Evolutionary conservation across 2,797 vertebrate genomes (phyloP), one percentile per base, ranked within the genome.

Genomic region (Ptychadena robeensis): DNA sequence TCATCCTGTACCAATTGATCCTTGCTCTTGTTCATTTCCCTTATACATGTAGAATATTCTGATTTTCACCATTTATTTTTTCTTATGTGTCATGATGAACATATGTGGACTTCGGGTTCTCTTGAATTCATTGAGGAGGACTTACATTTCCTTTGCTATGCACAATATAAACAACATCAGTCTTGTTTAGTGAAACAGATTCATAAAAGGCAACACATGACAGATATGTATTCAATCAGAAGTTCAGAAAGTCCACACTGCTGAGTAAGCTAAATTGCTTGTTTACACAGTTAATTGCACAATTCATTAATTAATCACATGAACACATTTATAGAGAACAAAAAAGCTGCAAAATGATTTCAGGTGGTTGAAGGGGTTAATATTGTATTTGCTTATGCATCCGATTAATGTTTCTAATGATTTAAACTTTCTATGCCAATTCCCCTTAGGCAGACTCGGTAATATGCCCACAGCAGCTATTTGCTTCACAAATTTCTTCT

Each of bases 131-230:
- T 61, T 61, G 59, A 37, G 31, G 32, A 73, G 32, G 57, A 40
- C 10, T 18, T 67, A 22, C 48, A 65, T 32, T 66, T 65, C 37
- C 74, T 66, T 7, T 44, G 68, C 35, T 64, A 69, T 71, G 67
- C 35, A 63, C 28, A 65, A 73, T 32, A 67, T 35, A 73, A 73
- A 67, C 38, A 44, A 73, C 25, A 73, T 66, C 38, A 57, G 14
- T 40, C 2, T 35, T 68, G 64, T 75, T 69, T 61, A 63, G 38
- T 59, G 38, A 35, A 82, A 61, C 80, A 82, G 64, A 82, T 75
- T 69, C 66, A 30, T 82, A 71, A 82, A 70, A 70, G 37, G 22
- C 66, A 77, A 77, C 81, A 76, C 28, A 77, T 77, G 66, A 82
- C 28, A 76, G 28, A 77, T 61, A 44, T 44, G 22, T 18, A 64